phyloP scores from a whole-genome alignment of 2,797 vertebrate genomes.

The Enteromius anoplus region DNA sequence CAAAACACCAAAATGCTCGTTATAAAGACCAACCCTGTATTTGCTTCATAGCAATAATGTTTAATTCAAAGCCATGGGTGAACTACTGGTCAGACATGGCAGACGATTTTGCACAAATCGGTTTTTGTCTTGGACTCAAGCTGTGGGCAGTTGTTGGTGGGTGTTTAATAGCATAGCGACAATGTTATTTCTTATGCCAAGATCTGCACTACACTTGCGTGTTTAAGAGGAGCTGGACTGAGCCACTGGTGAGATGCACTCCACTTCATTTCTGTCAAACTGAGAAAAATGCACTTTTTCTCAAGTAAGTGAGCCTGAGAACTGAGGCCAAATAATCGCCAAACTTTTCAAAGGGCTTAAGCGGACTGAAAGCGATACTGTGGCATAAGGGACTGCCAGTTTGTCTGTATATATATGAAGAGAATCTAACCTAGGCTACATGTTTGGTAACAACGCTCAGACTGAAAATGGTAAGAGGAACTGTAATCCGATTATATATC shows the following conservation, averaged over 20 bases:
- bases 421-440: too few species aligned
- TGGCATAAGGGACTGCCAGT: constrained; percentile 26
- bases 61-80: neutral
- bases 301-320: neutral
- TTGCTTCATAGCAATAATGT: neutral
- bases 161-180: constrained; percentile 12
- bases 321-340: neutral
- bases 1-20: neutral
- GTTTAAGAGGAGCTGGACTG: neutral
- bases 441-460: too few species aligned
- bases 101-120: constrained; percentile 51
- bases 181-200: constrained; percentile 36
- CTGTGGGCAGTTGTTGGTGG: constrained; percentile 27
- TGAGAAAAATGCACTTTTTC: neutral
- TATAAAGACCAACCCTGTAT: neutral
- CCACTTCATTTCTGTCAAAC: neutral
- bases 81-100: constrained; percentile 31
- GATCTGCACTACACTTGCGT: constrained; percentile 33
- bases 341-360: constrained; percentile 2
- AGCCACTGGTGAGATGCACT: neutral
- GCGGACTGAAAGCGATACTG: constrained; percentile 16
- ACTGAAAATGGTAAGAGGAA: too few species aligned
- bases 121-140: constrained; percentile 40
- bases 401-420: neutral
- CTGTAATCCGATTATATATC: too few species aligned